These are phyloP conservation scores for Coccyzus lansbergi DNA, from an alignment of 2,797 vertebrate species.

Conservation along the genomic window DNA sequence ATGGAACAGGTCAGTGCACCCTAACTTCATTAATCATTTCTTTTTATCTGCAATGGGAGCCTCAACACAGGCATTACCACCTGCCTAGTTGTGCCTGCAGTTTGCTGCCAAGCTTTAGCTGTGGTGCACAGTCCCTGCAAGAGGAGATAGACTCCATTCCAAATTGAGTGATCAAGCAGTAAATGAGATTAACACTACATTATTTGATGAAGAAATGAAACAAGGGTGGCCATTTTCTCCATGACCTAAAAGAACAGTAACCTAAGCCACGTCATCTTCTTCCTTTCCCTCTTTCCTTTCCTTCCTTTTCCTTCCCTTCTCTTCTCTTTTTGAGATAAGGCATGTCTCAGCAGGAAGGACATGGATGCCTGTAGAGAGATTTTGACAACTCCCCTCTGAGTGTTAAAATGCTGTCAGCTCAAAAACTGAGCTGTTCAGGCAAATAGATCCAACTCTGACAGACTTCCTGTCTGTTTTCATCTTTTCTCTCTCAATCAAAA, in stretches of 20 bases:
- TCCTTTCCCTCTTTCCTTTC: background rate
- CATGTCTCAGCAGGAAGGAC: slow-evolving; percentile 56
- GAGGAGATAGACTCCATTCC: background rate
- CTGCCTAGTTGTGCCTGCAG: background rate
- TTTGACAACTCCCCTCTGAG: slow-evolving; percentile 73
- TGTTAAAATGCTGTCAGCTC: slow-evolving; percentile 67
- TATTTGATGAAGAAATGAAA: slow-evolving; percentile 29
- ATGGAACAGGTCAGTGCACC: background rate
- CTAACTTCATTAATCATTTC: slow-evolving; percentile 14
- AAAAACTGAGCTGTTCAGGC: slow-evolving; percentile 60
- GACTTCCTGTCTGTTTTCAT: slow-evolving; percentile 51
- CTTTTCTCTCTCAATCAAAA: slow-evolving; percentile 65
- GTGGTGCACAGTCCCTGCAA: background rate
- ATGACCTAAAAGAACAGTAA: background rate
- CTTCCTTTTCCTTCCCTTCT: background rate
- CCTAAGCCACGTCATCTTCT: background rate
- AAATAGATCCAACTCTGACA: slow-evolving; percentile 69
- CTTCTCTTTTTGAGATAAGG: slow-evolving; percentile 39
- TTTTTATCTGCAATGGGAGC: background rate
- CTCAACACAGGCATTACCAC: background rate
- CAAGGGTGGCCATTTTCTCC: background rate
- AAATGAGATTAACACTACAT: background rate
- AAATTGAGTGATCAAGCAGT: background rate
- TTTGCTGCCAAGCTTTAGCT: background rate
- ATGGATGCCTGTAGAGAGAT: slow-evolving; percentile 60